A percentile compares a stretch with the other conserved stretches of the same genome.
Evolutionary conservation across 2,797 vertebrate genomes (phyloP).

Genomic region (Melanotaenia nigrans): DNA sequence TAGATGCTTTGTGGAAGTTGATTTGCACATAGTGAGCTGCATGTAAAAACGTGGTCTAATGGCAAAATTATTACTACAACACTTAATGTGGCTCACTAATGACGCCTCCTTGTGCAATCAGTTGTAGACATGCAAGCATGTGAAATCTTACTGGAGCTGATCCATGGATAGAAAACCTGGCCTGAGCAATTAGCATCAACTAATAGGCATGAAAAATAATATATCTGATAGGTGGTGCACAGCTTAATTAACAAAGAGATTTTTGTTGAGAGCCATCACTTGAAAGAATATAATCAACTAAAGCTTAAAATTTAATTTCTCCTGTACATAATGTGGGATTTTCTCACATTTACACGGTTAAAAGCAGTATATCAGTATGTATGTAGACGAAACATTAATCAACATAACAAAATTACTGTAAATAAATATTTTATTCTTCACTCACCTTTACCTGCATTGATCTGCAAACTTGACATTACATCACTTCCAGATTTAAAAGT

Average conservation of each 20-base stretch:
- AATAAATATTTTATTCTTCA: neutral
- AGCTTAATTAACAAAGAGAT: slow-evolving; percentile 7
- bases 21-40: slow-evolving; percentile 44
- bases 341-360: neutral
- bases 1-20: slow-evolving; percentile 33
- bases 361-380: neutral
- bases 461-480: neutral
- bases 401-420: slow-evolving; percentile 11
- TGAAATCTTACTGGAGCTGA: slow-evolving; percentile 31
- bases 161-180: slow-evolving; percentile 29
- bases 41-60: slow-evolving; percentile 57
- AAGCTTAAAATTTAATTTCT: neutral
- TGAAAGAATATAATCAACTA: neutral
- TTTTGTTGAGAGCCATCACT: neutral
- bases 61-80: slow-evolving; percentile 31
- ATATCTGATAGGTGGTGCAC: slow-evolving; percentile 3
- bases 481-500: slow-evolving; percentile 2
- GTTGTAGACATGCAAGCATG: slow-evolving; percentile 46
- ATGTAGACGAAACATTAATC: slow-evolving; percentile 2
- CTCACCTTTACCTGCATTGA: slow-evolving; percentile 2
- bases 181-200: slow-evolving; percentile 29
- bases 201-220: slow-evolving; percentile 34
- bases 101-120: slow-evolving; percentile 40
- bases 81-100: slow-evolving; percentile 28
- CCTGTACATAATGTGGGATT: neutral